These are phyloP conservation scores for Micromys minutus DNA, from an alignment of 2,113 vertebrate species.

Conservation along the genomic window DNA sequence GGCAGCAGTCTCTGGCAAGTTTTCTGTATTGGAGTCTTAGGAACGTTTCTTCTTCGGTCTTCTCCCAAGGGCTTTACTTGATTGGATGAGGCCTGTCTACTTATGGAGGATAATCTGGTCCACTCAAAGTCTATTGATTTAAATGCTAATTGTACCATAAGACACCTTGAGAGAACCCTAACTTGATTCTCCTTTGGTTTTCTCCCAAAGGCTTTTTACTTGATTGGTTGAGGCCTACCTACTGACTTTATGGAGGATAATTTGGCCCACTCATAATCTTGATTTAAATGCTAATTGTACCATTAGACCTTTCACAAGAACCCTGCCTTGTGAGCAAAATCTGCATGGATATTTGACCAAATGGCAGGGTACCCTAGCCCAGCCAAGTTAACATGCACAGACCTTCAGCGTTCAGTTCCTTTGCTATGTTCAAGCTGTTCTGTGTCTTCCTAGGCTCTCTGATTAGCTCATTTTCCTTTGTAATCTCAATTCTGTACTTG, in stretches of 20 bases:
- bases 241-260: background rate
- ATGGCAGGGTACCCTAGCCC: background rate
- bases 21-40: background rate
- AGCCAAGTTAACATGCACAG: background rate
- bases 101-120: background rate
- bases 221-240: background rate
- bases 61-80: slow-evolving; percentile 6
- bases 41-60: background rate
- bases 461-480: background rate
- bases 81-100: background rate
- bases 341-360: background rate
- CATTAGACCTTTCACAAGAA: background rate
- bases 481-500: background rate
- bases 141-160: background rate
- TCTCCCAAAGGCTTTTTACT: background rate
- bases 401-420: background rate
- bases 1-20: background rate
- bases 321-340: background rate
- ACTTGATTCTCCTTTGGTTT: background rate
- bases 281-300: slow-evolving; percentile 10
- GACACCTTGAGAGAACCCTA: background rate
- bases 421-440: background rate
- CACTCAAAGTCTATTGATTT: background rate
- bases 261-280: background rate
- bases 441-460: background rate